phyloP scores from a whole-genome alignment of 1,140 invertebrate species.

The Drosophila virilis region DNA sequence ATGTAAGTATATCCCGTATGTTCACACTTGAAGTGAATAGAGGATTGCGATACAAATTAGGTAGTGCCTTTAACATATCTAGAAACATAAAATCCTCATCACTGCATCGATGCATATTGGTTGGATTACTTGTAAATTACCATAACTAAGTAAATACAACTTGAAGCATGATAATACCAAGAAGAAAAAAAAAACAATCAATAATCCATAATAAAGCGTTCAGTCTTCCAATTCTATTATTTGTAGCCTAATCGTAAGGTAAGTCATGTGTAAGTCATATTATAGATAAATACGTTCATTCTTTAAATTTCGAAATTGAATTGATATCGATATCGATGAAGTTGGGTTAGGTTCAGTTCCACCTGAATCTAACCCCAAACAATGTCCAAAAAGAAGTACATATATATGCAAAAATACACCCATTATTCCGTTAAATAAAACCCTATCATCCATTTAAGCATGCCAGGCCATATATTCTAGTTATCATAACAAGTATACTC shows the following conservation, averaged over 20 bases:
- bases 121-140: background rate
- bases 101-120: constrained; percentile 1
- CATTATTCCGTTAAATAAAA: background rate
- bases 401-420: background rate
- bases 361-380: background rate
- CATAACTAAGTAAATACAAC: background rate
- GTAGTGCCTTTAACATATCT: background rate
- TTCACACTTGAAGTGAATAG: background rate
- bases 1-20: constrained; percentile 5
- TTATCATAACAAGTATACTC: constrained; percentile 6
- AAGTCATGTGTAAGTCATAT: constrained; percentile 11
- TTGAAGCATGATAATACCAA: constrained; percentile 13
- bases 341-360: background rate
- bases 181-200: background rate
- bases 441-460: constrained; percentile 8
- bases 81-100: background rate
- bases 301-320: background rate
- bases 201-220: constrained; percentile 9
- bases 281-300: background rate
- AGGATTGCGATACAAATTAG: background rate
- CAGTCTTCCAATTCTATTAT: constrained; percentile 13
- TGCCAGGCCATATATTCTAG: constrained; percentile 5
- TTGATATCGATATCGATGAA: background rate
- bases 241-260: constrained; percentile 21
- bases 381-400: background rate